These are phyloP conservation scores for Cinara cedri DNA, from an alignment of 2,888 invertebrate genomes.

Conservation along the genomic window DNA sequence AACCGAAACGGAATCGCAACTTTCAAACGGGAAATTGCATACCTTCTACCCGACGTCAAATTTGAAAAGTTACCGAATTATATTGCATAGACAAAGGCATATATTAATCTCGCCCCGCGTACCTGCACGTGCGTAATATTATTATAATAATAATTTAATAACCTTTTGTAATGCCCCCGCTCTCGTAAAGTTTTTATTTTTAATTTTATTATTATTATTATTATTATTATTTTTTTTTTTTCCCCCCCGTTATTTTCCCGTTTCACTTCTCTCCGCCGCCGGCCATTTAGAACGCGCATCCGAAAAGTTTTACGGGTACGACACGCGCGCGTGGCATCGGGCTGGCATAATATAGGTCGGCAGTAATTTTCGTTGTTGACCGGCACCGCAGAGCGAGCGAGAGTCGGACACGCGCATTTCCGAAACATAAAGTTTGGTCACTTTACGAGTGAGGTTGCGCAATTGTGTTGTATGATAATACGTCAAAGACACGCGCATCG, in stretches of 20 bases:
- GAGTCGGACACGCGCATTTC: background rate
- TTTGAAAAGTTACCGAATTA: slow-evolving; percentile 21
- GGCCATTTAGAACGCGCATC: background rate
- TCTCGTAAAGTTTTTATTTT: no score
- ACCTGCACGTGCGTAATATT: background rate
- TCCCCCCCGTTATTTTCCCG: no score
- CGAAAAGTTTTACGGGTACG: slow-evolving; percentile 14
- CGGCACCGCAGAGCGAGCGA: no score
- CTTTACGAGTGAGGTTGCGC: no score
- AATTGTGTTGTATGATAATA: no score
- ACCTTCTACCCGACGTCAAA: background rate
- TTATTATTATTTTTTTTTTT: slow-evolving; percentile 2
- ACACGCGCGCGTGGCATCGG: background rate
- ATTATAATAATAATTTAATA: slow-evolving; percentile 1
- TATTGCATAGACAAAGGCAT: background rate
- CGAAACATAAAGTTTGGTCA: background rate
- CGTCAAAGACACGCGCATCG: no score
- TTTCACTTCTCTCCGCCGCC: no score
- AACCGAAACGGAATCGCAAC: background rate
- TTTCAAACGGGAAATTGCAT: slow-evolving; percentile 20
- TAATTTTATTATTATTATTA: no score
- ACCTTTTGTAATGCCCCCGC: background rate
- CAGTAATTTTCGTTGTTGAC: slow-evolving; percentile 2
- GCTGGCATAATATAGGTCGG: no score
- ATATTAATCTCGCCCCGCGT: background rate